Evolutionary conservation across 2,113 vertebrate genomes (phyloP).

Genomic region (Chamaetylas fuelleborni): DNA sequence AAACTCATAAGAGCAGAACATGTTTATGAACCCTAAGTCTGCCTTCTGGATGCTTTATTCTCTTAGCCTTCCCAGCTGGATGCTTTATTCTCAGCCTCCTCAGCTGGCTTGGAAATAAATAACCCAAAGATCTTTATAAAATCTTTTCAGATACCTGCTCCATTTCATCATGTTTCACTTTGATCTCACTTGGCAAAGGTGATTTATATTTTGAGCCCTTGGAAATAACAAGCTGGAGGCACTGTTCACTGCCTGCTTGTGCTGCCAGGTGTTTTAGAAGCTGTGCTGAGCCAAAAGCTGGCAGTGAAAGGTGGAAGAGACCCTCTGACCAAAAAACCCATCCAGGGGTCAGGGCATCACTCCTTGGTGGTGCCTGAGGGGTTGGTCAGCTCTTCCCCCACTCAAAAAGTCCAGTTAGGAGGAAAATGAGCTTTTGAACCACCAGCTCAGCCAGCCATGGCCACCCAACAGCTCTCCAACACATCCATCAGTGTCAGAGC

Average conservation of each 20-base stretch:
- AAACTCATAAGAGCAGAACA: background rate
- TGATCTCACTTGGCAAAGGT: background rate
- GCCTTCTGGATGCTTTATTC: background rate
- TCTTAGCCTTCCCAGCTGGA: background rate
- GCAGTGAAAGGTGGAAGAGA: background rate
- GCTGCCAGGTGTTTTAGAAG: background rate
- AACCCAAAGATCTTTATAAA: background rate
- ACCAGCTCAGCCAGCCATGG: fast-evolving
- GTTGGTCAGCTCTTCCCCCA: background rate
- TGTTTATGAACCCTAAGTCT: background rate
- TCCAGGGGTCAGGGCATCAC: background rate
- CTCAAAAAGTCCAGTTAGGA: background rate
- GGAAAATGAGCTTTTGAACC: fast-evolving
- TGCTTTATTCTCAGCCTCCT: background rate
- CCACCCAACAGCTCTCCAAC: background rate
- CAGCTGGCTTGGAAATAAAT: background rate
- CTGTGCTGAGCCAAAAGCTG: background rate
- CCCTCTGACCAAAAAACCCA: fast-evolving
- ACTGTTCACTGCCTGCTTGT: background rate
- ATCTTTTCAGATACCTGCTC: background rate
- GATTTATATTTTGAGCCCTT: background rate
- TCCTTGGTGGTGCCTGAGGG: background rate
- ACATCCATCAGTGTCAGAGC: background rate
- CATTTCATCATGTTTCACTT: background rate
- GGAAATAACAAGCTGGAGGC: background rate